Percentiles rank a stretch among this genome's conserved stretches.
Conservation (phyloP, 2,113 vertebrate species). For the Helogale parvula region DNA sequence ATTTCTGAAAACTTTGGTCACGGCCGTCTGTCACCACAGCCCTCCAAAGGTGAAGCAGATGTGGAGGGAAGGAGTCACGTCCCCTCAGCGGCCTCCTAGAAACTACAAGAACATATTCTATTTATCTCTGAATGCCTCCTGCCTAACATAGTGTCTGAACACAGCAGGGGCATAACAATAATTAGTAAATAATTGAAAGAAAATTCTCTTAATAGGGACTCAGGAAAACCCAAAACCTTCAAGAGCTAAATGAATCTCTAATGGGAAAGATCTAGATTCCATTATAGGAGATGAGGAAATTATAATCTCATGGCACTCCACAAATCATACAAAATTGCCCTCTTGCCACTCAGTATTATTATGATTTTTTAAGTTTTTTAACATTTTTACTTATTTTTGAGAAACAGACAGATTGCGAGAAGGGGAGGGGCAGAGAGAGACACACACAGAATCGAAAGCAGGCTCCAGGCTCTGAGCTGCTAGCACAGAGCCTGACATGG, state of each 20-base stretch:
- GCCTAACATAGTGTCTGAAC: not conserved
- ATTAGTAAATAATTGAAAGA: not conserved
- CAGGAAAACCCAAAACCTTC: not conserved
- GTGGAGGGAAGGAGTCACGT: not conserved
- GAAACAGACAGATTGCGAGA: too few relatives aligned
- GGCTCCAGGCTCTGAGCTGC: too few relatives aligned
- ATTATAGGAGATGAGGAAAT: not conserved
- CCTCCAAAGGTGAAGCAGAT: not conserved
- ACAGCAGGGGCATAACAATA: not conserved
- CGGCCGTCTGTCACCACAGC: not conserved
- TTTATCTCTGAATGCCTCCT: accelerated
- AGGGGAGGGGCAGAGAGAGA: too few relatives aligned
- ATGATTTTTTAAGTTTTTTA: too few relatives aligned
- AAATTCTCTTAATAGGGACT: not conserved
- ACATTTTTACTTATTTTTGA: too few relatives aligned
- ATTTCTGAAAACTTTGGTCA: not conserved
- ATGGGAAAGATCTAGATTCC: not conserved
- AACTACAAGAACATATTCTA: not conserved
- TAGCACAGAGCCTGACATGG: too few relatives aligned
- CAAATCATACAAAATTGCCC: not conserved
- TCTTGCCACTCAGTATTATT: not conserved
- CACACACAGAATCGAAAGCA: too few relatives aligned
- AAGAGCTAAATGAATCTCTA: not conserved
- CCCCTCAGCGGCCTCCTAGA: not conserved
- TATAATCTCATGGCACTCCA: not conserved